Evolutionary conservation across 2,113 vertebrate genomes (phyloP), one percentile per base, ranked within the genome.

Genomic region (Dicaeum eximium): DNA sequence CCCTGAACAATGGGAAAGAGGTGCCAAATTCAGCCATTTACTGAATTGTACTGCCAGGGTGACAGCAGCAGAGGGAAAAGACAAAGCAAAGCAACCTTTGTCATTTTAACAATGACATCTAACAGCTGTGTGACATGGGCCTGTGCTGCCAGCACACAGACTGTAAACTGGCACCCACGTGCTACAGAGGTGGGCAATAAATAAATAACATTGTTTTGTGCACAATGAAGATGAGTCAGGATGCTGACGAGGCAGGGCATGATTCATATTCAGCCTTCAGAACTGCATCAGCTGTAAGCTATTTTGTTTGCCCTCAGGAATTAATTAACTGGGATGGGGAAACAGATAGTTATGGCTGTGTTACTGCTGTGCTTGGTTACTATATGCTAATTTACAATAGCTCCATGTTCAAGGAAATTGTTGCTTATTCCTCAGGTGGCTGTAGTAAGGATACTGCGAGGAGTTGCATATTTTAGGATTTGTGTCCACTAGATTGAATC

Each of bases 201-300:
- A 96, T 90, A 83, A 96, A 92, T 81, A 65, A 93, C 80, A 93
- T 95, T 95, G 95, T 96, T 95, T 69, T 88, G 86, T 66, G 97
- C 97, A 97, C 97, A 96, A 96, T 97, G 95, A 97, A 27, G 90
- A 93, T 97, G 97, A 97, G 79, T 97, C 96, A 97, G 92, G 71
- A 95, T 69, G 44, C 91, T 93, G 94, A 88, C 70, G 85, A 97
- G 93, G 95, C 67, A 56, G 82, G 69, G 86, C 92, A 62, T 96
- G 95, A 97, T 87, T 98, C 97, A 96, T 28, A 10, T 10, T 25
- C 22, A 91, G 38, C 42, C 87, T 47, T 95, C 84, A 95, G 79
- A 79, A 51, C 77, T 50, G 80, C 77, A 71, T 90, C 90, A 96
- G 95, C 83, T 96, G 91, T 38, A 80, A 97, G 60, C 40, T 58